Conservation (phyloP, 1,140 invertebrate species). For the Pachypsylla venusta region DNA sequence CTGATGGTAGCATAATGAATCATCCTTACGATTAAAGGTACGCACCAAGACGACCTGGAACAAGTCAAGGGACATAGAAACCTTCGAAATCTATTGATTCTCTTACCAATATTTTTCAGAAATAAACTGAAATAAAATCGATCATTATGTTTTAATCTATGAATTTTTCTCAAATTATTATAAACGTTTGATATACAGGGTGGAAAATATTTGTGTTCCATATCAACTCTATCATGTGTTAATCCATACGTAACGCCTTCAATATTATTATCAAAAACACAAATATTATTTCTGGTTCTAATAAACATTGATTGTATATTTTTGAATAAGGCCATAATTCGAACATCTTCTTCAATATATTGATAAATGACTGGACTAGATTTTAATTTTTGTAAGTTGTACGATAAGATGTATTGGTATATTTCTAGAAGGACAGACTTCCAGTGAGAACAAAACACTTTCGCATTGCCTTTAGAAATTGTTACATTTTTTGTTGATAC, state of each 20-base stretch:
- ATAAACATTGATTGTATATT: background rate
- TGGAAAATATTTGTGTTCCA: conserved; percentile 44
- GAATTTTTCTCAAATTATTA: conserved; percentile 39
- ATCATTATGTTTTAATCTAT: conserved; percentile 56
- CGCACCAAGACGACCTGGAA: too few relatives aligned
- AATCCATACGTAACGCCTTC: conserved; percentile 19
- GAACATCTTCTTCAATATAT: background rate
- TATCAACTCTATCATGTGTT: conserved; percentile 34
- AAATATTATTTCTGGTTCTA: background rate
- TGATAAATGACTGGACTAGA: background rate
- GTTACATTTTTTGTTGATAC: conserved; percentile 35
- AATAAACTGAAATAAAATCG: conserved; percentile 52
- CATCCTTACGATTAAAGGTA: too few relatives aligned
- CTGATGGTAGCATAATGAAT: background rate
- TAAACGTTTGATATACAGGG: conserved; percentile 61
- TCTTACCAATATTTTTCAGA: conserved; percentile 46
- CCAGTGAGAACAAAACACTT: conserved; percentile 40
- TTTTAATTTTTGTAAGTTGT: conserved; percentile 27
- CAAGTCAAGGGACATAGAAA: background rate
- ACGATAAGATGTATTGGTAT: conserved; percentile 34
- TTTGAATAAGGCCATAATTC: background rate
- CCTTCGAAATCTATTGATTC: too few relatives aligned
- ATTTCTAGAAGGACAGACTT: conserved; percentile 34
- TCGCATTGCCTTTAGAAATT: conserved; percentile 34
- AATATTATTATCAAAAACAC: background rate